phyloP scores from a whole-genome alignment of 2,888 invertebrate species.

The Macrophya alboannulata region DNA sequence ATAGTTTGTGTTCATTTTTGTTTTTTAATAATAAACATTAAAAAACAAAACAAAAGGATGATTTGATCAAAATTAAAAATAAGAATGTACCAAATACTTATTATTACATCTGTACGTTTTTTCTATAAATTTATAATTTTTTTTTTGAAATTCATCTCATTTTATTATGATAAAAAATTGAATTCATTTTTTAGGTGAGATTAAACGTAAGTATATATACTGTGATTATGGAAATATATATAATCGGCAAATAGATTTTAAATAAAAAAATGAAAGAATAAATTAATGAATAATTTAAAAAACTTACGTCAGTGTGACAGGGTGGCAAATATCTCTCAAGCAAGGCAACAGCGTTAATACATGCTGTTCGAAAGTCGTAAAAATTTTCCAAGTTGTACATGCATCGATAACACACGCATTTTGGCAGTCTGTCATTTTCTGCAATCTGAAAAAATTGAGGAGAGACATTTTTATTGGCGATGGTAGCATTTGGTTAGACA shows the following conservation, averaged over 20 bases:
- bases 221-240: neutral
- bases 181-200: neutral
- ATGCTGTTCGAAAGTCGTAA: constrained; percentile 80
- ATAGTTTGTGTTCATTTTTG: neutral
- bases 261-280: neutral
- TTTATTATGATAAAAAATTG: neutral
- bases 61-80: constrained; percentile 1
- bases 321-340: constrained; percentile 75
- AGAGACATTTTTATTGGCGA: neutral
- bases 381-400: constrained; percentile 81
- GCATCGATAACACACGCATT: constrained; percentile 80
- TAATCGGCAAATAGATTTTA: neutral
- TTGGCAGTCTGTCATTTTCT: constrained; percentile 79
- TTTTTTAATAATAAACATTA: neutral
- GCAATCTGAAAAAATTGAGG: constrained; percentile 75
- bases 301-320: constrained; percentile 70
- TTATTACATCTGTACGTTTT: neutral
- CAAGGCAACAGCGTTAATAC: constrained; percentile 78
- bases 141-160: neutral
- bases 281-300: constrained; percentile 39
- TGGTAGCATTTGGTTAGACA: neutral
- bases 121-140: neutral
- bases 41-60: neutral
- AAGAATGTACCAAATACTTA: constrained; percentile 13
- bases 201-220: neutral